Conservation (phyloP, 2,113 vertebrate genomes). For the Ciconia maguari region DNA sequence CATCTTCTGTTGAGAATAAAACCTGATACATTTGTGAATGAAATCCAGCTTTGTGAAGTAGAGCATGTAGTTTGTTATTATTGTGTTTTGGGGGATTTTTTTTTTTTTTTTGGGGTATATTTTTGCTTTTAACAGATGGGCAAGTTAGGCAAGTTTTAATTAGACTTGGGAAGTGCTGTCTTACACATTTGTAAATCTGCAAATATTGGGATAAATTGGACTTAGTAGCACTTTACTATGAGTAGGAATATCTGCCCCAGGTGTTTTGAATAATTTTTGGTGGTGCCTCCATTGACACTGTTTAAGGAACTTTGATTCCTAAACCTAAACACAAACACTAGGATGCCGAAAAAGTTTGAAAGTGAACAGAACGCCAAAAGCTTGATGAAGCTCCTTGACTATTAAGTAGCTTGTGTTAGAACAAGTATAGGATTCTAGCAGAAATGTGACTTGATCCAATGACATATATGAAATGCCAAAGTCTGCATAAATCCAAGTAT, state of each 20-base stretch:
- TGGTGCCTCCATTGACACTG: accelerated
- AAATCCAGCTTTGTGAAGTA: background rate
- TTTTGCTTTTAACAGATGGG: conserved; percentile 1
- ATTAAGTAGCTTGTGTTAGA: background rate
- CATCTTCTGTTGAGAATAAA: background rate
- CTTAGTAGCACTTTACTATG: background rate
- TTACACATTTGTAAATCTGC: background rate
- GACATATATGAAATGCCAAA: background rate
- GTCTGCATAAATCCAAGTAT: background rate
- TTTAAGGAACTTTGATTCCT: background rate
- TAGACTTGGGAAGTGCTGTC: background rate
- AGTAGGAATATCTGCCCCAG: background rate
- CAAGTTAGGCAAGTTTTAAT: background rate
- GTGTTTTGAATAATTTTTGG: background rate
- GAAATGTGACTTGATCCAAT: background rate
- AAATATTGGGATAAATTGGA: background rate
- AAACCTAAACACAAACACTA: background rate
- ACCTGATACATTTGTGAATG: conserved; percentile 26
- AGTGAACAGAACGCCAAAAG: background rate
- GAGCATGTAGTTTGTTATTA: background rate
- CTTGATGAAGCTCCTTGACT: background rate
- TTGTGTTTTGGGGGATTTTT: background rate
- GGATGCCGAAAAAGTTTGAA: background rate
- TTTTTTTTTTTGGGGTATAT: background rate
- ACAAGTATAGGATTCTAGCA: background rate